Evolutionary conservation across 92 coral and sea anemone genomes (phyloP), one percentile per base, ranked within the genome.

Genomic region (Palythoa caribaeorum): DNA sequence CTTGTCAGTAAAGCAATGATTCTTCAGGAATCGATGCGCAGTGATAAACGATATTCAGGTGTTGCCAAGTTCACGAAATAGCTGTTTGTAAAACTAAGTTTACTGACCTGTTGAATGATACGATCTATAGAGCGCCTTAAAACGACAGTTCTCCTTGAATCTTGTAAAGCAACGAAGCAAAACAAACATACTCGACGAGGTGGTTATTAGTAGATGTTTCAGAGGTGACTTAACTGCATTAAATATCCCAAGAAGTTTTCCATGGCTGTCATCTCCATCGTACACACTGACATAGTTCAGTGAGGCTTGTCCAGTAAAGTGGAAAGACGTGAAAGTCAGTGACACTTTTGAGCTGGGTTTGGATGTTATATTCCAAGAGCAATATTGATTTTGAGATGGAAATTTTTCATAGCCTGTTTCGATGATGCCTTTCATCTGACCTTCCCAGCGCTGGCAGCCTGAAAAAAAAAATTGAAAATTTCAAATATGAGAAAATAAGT

Each of bases 331-430:
- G 15, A 63, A 63, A 1, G 6, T n/a, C 6, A 63, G 21, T n/a
- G 19, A 6, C 21, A 63, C 21, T n/a, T 15, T 14, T n/a, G 70
- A 63, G 70, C 15, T 63, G 2, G 19, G 10, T n/a, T 63, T 7
- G 21, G 19, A 0, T 63, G 6, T 15, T 14, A 63, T 63, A 7
- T 63, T 63, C 70, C 70, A 63, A 7, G 70, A 63, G 70, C 70
- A 63, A n/a, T 63, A 63, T n/a, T n/a, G 70, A n/a, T 7, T 63
- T 63, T 63, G 70, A 63, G 70, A 63, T 63, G 70, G 70, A 63
- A 63, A 63, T 10, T 1, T 2, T n/a, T 63, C 57, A 13, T 52
- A 52, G 1, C 57, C 57, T 7, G 57, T 52, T 13, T 52, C 9
- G 13, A 52, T 52, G 57, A 52, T 1, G 13, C 57, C 57, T 8